Conservation (phyloP, 2,113 vertebrate species). For the Urocitellus parryii region DNA sequence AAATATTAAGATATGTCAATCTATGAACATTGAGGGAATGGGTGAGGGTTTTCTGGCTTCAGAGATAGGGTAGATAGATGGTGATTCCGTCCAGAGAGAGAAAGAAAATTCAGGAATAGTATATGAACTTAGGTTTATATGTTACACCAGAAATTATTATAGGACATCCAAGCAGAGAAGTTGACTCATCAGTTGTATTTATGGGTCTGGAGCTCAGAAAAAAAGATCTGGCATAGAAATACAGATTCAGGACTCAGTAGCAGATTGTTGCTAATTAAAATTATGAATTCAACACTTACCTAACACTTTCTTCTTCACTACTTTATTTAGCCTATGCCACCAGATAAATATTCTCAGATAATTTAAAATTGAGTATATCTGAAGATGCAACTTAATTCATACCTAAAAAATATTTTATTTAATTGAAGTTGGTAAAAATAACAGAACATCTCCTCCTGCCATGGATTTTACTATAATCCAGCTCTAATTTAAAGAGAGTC, state of each 20-base stretch:
- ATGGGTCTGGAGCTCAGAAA: background rate
- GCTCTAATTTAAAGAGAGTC: constrained; percentile 36
- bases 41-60: background rate
- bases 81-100: background rate
- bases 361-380: constrained; percentile 25
- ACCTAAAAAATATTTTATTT: constrained; percentile 39
- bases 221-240: constrained; percentile 7
- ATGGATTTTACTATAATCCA: background rate
- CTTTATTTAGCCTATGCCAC: background rate
- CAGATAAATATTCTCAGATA: background rate
- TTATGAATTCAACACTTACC: constrained; percentile 38
- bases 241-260: background rate
- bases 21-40: background rate
- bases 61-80: background rate
- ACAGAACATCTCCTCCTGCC: background rate
- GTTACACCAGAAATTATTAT: background rate
- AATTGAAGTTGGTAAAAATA: constrained; percentile 10
- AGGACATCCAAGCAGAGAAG: background rate
- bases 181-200: constrained; percentile 6
- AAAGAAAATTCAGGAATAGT: background rate
- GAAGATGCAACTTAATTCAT: constrained; percentile 29
- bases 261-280: background rate
- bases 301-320: background rate
- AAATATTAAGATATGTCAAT: background rate
- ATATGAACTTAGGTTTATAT: constrained; percentile 40